A percentile compares a stretch with the other conserved stretches of the same genome.
phyloP scores from a whole-genome alignment of 2,888 invertebrate species.

The Apamea anceps region DNA sequence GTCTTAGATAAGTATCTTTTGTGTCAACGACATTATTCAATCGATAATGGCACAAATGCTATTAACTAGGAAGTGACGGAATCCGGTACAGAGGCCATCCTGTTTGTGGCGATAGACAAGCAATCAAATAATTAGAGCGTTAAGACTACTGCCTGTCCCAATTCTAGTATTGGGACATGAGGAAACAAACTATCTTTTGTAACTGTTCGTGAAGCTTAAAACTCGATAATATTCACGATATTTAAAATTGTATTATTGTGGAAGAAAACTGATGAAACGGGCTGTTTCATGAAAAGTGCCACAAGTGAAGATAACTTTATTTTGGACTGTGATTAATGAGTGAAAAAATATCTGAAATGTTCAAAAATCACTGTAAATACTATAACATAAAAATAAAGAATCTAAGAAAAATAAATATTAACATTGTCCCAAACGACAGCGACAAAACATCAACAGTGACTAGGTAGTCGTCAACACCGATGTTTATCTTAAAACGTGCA shows the following conservation, averaged over 20 bases:
- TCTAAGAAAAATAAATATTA: neutral
- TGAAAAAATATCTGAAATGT: neutral
- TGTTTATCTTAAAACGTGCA: slow-evolving; percentile 61
- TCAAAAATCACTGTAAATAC: neutral
- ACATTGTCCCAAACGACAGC: slow-evolving; percentile 20
- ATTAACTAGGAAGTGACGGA: slow-evolving; percentile 27
- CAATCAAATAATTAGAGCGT: slow-evolving; percentile 56
- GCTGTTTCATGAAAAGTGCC: neutral
- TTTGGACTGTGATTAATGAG: neutral
- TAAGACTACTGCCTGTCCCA: neutral
- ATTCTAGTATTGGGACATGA: neutral
- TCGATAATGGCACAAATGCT: slow-evolving; percentile 7
- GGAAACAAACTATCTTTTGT: neutral
- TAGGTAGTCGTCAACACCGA: slow-evolving; percentile 42
- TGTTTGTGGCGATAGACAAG: slow-evolving; percentile 21
- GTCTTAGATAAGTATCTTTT: neutral
- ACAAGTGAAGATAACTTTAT: neutral
- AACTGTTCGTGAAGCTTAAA: neutral
- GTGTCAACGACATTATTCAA: slow-evolving; percentile 12
- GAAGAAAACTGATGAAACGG: neutral
- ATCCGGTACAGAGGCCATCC: slow-evolving; percentile 17
- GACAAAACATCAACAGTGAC: slow-evolving; percentile 23
- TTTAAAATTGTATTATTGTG: neutral
- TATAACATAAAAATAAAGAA: neutral
- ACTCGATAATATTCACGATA: neutral